Base-by-base conservation (phyloP, 2,888 invertebrate species). In the Cyaniris semiargus region DNA sequence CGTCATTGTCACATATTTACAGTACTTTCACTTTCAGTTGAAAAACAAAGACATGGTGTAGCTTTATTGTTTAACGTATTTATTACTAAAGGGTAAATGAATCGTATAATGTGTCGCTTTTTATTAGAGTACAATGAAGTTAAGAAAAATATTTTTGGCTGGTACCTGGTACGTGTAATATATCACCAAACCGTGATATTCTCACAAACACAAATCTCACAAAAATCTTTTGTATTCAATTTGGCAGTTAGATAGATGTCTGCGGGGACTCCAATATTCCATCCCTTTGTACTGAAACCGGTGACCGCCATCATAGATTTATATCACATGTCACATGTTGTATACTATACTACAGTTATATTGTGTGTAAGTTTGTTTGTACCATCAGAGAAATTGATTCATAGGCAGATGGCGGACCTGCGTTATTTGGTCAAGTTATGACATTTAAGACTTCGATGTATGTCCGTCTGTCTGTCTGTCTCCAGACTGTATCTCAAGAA, bases 191-290 rank as follows among this genome's bases (percentile, higher is more conserved):
- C 27, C 15, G 27, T 5, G 21, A 27, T 18, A 1, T 60, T 56
- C 66, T 13, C 23, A 21, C 60, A 10, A 21, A 27, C 13, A 66
- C 13, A 27, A 27, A 13, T 66, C 13, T 21, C 15, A 66, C 66
- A 66, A 66, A 58, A 66, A 27, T 66, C 66, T 66, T 66, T 60
- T 60, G 23, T 60, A 21, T 60, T 27, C 66, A 15, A 66, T 66
- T 27, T 66, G 27, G 15, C 66, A 66, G 66, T 27, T 66, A 66
- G 15, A 60, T 60, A 3, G 23, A 27, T 27, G 27, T 66, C 66
- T 66, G 10, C 8, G 23, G 21, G 27, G 48, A 53, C 48, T 66
- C 15, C 27, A 23, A 27, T 66, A 66, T 15, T 23, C 27, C 27
- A 5, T 66, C 6, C 27, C 27, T 27, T 66, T 66, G 66, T 66